Conservation (phyloP, 2,888 invertebrate species). For the Laspeyria flexula region DNA sequence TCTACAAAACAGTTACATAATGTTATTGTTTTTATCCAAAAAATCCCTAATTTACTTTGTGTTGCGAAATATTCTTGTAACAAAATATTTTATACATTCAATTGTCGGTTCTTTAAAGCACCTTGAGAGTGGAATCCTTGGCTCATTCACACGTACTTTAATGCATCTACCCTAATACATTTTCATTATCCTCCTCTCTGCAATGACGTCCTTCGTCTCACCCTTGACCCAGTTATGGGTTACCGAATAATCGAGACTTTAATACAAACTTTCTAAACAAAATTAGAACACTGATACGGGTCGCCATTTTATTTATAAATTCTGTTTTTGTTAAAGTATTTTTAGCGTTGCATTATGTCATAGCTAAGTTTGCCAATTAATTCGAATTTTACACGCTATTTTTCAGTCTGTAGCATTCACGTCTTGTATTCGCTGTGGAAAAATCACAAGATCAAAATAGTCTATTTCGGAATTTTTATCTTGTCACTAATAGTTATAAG, state of each 20-base stretch:
- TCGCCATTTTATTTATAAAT: neutral
- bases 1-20: too few species aligned
- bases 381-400: neutral
- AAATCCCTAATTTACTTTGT: too few species aligned
- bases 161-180: slow-evolving; percentile 16
- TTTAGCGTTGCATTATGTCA: neutral
- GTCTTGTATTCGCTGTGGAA: neutral
- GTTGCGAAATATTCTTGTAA: too few species aligned
- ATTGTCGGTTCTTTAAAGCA: neutral
- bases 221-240: slow-evolving; percentile 27
- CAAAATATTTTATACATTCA: too few species aligned
- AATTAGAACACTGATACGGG: neutral
- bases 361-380: neutral
- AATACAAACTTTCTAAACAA: slow-evolving; percentile 10
- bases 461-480: too few species aligned
- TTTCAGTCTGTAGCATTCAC: too few species aligned
- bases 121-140: neutral
- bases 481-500: too few species aligned
- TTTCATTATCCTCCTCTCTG: slow-evolving; percentile 7
- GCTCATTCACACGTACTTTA: neutral
- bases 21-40: too few species aligned
- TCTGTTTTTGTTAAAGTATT: neutral
- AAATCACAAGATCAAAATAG: too few species aligned
- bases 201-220: slow-evolving; percentile 16
- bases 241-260: neutral